phyloP scores from a whole-genome alignment of 2,888 invertebrate species.

The Lepidonotus clava region DNA sequence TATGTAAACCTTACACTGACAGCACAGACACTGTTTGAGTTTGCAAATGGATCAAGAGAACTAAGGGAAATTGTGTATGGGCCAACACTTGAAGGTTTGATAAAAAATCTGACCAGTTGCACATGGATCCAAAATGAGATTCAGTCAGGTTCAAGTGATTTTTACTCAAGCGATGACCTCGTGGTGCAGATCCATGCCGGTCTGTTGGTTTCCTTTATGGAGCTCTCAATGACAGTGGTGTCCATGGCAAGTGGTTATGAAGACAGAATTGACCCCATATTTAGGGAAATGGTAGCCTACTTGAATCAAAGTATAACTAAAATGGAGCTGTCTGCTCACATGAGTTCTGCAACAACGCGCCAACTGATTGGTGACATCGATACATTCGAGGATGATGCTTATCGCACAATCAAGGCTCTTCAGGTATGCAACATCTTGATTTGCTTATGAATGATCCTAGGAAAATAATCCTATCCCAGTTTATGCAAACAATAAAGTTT shows the following conservation, averaged over 20 bases:
- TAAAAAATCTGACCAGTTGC: too few species aligned
- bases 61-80: too few species aligned
- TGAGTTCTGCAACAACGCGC: neutral
- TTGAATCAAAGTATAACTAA: neutral
- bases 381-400: neutral
- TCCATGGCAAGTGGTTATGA: neutral
- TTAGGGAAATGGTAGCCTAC: neutral
- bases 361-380: neutral
- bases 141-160: too few species aligned
- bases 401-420: neutral
- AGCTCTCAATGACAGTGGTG: neutral
- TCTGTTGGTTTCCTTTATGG: neutral
- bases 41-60: too few species aligned
- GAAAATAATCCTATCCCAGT: too few species aligned
- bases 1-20: too few species aligned
- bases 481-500: too few species aligned
- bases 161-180: too few species aligned
- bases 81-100: too few species aligned
- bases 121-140: too few species aligned
- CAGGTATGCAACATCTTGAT: neutral
- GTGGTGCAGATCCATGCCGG: neutral
- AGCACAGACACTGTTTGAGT: too few species aligned
- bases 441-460: too few species aligned
- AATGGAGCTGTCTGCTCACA: neutral
- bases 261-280: neutral